phyloP scores from a whole-genome alignment of 2,797 vertebrate genomes.

The Poecile montanus region DNA sequence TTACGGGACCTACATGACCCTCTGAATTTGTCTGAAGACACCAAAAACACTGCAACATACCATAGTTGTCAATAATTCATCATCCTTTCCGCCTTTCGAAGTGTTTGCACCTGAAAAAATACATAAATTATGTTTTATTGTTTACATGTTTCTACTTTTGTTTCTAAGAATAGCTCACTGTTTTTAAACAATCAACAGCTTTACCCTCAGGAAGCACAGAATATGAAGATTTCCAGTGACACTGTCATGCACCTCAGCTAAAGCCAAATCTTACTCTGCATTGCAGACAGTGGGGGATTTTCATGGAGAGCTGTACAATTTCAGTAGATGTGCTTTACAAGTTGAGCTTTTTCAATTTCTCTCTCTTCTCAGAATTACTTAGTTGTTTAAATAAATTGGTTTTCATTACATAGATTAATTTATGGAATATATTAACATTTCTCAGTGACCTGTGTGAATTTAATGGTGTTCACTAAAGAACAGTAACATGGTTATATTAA shows the following conservation, averaged over 20 bases:
- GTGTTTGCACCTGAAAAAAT: constrained; percentile 81
- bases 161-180: neutral
- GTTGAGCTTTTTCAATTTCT: neutral
- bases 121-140: neutral
- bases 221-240: neutral
- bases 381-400: neutral
- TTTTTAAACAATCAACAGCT: neutral
- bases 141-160: neutral
- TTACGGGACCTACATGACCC: neutral
- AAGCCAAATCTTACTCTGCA: neutral
- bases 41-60: constrained; percentile 71
- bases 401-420: neutral
- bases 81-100: constrained; percentile 83
- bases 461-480: neutral
- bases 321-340: neutral
- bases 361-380: neutral
- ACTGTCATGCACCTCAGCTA: neutral
- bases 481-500: neutral
- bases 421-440: neutral
- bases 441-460: neutral
- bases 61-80: constrained; percentile 91
- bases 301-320: neutral
- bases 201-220: neutral
- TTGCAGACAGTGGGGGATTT: neutral
- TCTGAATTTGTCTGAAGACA: neutral